phyloP scores from a whole-genome alignment of 2,113 vertebrate genomes.

The Callorhinus ursinus region DNA sequence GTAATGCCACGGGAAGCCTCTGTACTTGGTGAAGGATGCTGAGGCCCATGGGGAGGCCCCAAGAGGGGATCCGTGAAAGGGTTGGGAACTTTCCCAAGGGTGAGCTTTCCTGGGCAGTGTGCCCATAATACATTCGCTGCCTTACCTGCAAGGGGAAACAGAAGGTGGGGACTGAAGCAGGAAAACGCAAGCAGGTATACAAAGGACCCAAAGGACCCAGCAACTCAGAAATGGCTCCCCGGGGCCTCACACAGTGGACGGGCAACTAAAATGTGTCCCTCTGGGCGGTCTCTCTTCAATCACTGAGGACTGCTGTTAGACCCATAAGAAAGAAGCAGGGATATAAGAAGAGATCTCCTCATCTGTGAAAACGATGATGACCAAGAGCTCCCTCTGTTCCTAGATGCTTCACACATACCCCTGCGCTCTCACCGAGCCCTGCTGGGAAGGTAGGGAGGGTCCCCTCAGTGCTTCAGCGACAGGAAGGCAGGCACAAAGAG shows the following conservation, averaged over 20 bases:
- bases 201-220: neutral
- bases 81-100: neutral
- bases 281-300: neutral
- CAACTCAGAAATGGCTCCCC: neutral
- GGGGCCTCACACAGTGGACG: neutral
- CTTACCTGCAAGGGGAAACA: neutral
- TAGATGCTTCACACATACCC: fast-evolving
- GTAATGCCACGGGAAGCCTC: neutral
- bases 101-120: neutral
- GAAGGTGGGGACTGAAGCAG: neutral
- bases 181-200: neutral
- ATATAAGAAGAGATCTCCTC: no score
- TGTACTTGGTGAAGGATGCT: no score
- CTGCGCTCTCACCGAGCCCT: neutral
- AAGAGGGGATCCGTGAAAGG: fast-evolving
- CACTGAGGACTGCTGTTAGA: neutral
- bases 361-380: neutral
- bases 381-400: neutral
- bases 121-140: neutral
- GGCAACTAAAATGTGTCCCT: neutral
- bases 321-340: neutral
- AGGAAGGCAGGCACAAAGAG: neutral
- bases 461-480: neutral
- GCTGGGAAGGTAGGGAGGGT: neutral
- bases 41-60: no score